Conservation (phyloP, 2,113 vertebrate genomes). For the cattle (Bos taurus) region DNA sequence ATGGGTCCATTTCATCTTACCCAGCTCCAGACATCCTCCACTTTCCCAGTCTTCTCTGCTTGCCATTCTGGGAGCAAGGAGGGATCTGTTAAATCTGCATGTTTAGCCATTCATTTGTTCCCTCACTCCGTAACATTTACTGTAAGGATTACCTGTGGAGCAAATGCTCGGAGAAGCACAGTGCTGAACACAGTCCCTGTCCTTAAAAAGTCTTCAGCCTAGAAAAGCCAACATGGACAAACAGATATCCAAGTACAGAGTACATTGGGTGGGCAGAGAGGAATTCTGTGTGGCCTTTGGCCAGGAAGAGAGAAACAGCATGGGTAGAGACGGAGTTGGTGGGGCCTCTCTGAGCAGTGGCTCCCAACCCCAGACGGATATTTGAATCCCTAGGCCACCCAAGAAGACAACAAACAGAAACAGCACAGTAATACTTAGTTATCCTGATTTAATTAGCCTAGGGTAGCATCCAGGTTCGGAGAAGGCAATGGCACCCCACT, state of each 20-base stretch:
- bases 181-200: background rate
- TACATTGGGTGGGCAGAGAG: background rate
- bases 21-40: background rate
- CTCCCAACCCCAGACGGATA: fast-evolving
- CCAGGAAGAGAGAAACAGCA: background rate
- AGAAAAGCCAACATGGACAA: background rate
- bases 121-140: background rate
- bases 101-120: background rate
- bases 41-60: background rate
- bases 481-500: no score
- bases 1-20: fast-evolving
- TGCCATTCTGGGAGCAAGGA: background rate
- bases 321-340: fast-evolving
- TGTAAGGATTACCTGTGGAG: background rate
- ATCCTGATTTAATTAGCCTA: background rate
- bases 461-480: background rate
- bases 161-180: background rate
- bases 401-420: background rate
- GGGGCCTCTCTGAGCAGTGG: fast-evolving
- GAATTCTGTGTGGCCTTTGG: fast-evolving
- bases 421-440: background rate
- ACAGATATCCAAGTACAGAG: background rate
- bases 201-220: background rate
- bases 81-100: background rate
- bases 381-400: background rate